Conservation (phyloP, 2,113 vertebrate species). For the Alethe diademata region DNA sequence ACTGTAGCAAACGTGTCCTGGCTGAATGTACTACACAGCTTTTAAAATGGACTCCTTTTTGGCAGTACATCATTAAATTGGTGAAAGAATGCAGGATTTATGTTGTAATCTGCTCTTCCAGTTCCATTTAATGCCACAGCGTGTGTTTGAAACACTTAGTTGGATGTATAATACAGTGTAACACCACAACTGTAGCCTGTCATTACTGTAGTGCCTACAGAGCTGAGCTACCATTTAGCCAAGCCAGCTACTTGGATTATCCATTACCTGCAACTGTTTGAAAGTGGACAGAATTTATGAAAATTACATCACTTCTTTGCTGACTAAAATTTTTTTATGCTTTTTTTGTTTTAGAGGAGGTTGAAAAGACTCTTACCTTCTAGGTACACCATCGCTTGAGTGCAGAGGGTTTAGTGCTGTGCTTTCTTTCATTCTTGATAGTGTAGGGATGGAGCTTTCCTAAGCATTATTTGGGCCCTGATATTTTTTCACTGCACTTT, state of each 20-base stretch:
- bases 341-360: neutral
- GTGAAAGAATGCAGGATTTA: neutral
- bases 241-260: neutral
- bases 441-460: neutral
- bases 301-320: neutral
- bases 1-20: neutral
- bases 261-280: neutral
- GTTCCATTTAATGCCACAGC: neutral
- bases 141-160: neutral
- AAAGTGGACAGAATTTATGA: neutral
- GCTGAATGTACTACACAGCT: neutral
- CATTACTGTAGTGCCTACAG: neutral
- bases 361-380: neutral
- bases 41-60: slow-evolving; percentile 20
- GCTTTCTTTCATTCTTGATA: neutral
- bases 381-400: neutral
- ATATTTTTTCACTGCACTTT: neutral
- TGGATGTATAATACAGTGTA: neutral
- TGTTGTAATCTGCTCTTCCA: slow-evolving; percentile 34
- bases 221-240: neutral
- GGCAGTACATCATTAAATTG: neutral
- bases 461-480: neutral
- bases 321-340: neutral
- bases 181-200: slow-evolving; percentile 7
- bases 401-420: neutral